phyloP scores from a whole-genome alignment of 2,113 vertebrate species.

The Leptosomus discolor region DNA sequence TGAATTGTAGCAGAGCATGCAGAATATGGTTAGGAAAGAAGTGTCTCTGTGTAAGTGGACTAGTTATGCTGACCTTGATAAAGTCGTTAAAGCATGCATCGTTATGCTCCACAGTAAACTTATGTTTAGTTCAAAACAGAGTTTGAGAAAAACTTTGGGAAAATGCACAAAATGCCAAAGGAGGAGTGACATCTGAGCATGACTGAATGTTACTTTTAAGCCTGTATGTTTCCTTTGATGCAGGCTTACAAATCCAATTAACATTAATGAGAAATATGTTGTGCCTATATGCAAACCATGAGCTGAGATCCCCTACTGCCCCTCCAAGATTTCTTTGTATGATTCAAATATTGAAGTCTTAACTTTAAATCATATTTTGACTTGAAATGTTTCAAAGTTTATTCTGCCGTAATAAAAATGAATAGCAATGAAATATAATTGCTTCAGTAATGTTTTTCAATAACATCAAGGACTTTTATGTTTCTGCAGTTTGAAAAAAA shows the following conservation, averaged over 20 bases:
- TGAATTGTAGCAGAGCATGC: not conserved
- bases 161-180: not conserved
- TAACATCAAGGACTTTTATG: slow-evolving; percentile 53
- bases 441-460: slow-evolving; percentile 40
- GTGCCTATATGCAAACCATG: not conserved
- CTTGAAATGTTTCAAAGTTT: not conserved
- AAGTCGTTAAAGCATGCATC: not conserved
- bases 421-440: slow-evolving; percentile 54
- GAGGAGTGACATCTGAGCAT: not conserved
- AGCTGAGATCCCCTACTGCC: not conserved
- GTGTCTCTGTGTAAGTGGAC: not conserved
- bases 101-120: not conserved
- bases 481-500: slow-evolving; percentile 7
- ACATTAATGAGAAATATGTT: slow-evolving; percentile 34
- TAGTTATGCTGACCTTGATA: not conserved
- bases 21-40: not conserved
- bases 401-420: slow-evolving; percentile 9
- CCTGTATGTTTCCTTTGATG: slow-evolving; percentile 20
- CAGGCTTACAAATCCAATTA: slow-evolving; percentile 36
- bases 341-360: not conserved
- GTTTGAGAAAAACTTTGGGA: not conserved
- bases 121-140: not conserved
- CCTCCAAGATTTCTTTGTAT: not conserved
- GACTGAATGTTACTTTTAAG: slow-evolving; percentile 9
- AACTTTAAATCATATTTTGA: not conserved